Conservation (phyloP, 2,113 vertebrate genomes). For the Thalassoma bifasciatum region DNA sequence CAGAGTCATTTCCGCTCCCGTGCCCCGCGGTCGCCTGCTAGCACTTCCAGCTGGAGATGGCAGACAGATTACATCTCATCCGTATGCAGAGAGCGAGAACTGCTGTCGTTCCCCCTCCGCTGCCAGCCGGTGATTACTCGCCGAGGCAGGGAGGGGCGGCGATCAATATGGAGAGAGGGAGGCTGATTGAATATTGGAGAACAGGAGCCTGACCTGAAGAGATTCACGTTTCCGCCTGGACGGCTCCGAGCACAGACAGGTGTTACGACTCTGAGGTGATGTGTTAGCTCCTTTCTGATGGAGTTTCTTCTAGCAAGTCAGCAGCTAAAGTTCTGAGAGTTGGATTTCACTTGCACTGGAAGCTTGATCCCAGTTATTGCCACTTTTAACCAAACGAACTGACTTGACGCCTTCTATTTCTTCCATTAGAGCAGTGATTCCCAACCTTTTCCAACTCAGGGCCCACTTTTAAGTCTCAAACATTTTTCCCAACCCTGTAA, state of each 20-base stretch:
- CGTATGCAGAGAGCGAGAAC: slow-evolving; percentile 58
- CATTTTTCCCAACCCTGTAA: too few species aligned
- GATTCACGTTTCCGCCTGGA: slow-evolving; percentile 46
- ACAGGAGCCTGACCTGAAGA: slow-evolving; percentile 46
- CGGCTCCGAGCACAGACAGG: slow-evolving; percentile 38
- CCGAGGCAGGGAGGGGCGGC: slow-evolving; percentile 21
- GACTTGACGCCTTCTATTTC: too few species aligned
- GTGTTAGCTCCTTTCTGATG: too few species aligned
- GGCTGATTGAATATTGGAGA: slow-evolving; percentile 54
- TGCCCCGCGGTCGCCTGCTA: slow-evolving; percentile 17
- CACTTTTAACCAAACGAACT: too few species aligned
- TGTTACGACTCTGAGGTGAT: slow-evolving; percentile 7
- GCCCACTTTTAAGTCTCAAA: too few species aligned
- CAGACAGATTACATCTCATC: slow-evolving; percentile 71
- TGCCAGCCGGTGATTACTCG: slow-evolving; percentile 69
- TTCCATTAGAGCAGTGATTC: too few species aligned
- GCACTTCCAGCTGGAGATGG: slow-evolving; percentile 64
- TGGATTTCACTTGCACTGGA: too few species aligned
- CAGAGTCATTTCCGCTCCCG: slow-evolving; percentile 66
- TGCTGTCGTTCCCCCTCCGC: slow-evolving; percentile 54
- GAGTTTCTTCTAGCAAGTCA: too few species aligned
- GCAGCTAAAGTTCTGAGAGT: background rate
- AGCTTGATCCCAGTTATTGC: too few species aligned
- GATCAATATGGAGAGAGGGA: slow-evolving; percentile 70
- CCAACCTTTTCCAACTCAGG: too few species aligned